phyloP scores from a whole-genome alignment of 2,797 vertebrate genomes.

The Helicolenus hilgendorfi region DNA sequence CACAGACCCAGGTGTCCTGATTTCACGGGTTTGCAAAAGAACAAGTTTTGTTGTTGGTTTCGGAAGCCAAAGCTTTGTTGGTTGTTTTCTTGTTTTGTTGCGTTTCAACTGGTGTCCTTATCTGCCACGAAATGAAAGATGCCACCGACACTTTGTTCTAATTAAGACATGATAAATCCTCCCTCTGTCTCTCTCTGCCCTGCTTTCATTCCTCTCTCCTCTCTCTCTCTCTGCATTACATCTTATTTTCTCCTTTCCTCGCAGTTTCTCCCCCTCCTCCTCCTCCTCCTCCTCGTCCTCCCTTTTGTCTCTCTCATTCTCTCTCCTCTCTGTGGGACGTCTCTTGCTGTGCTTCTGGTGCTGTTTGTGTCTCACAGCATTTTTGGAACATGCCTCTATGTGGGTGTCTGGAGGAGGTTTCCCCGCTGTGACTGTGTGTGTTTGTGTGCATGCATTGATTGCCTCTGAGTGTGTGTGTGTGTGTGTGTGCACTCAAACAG shows the following conservation, averaged over 20 bases:
- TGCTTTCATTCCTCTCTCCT: conserved; percentile 15
- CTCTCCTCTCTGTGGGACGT: conserved; percentile 75
- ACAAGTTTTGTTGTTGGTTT: conserved; percentile 37
- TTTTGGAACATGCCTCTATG: conserved; percentile 76
- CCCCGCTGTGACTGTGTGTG: conserved; percentile 71
- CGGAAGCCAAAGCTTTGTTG: conserved; percentile 40
- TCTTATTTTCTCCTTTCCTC: conserved; percentile 60
- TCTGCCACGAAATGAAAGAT: conserved; percentile 63
- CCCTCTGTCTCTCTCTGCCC: conserved; percentile 9
- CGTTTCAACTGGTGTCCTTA: conserved; percentile 66
- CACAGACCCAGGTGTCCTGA: conserved; percentile 48
- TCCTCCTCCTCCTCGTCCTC: neutral
- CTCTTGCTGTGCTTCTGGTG: conserved; percentile 75
- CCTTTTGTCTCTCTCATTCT: conserved; percentile 71
- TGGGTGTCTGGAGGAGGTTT: conserved; percentile 79
- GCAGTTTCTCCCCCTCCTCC: conserved; percentile 6
- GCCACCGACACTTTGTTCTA: conserved; percentile 68
- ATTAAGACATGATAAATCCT: conserved; percentile 59
- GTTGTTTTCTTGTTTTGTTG: neutral
- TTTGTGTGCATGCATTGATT: conserved; percentile 55
- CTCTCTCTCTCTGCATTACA: conserved; percentile 34
- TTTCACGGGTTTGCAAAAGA: conserved; percentile 24
- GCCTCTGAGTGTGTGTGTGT: conserved; percentile 9
- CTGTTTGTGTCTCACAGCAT: conserved; percentile 76
- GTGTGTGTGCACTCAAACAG: conserved; percentile 28